Conservation (phyloP, 2,113 vertebrate species). For the Polyodon spathula region DNA sequence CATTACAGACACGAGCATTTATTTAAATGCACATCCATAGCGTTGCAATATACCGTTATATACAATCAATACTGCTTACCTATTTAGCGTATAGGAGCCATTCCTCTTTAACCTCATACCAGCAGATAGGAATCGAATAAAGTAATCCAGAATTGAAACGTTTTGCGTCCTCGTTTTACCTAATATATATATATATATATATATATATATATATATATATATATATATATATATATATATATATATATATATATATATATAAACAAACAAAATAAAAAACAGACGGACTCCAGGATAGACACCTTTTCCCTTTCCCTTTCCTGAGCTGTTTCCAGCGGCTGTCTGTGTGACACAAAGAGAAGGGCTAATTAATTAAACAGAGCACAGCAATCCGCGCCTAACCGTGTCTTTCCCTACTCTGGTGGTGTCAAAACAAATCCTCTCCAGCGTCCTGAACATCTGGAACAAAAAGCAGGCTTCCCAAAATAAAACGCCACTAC, state of each 20-base stretch:
- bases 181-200: too few relatives aligned
- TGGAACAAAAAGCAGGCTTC: neutral
- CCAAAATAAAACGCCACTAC: too few relatives aligned
- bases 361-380: neutral
- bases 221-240: too few relatives aligned
- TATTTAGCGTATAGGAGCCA: conserved; percentile 51
- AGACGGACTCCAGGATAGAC: neutral
- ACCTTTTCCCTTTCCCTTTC: neutral
- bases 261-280: neutral
- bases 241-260: too few relatives aligned
- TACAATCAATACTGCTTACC: conserved; percentile 36
- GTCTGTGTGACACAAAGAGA: too few relatives aligned
- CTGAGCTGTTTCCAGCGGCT: neutral
- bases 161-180: conserved; percentile 14
- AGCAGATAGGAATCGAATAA: conserved; percentile 41
- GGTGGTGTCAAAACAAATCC: conserved; percentile 2
- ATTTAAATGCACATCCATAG: too few relatives aligned
- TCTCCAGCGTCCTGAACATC: neutral
- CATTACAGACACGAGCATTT: too few relatives aligned
- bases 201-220: too few relatives aligned
- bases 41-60: too few relatives aligned
- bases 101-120: conserved; percentile 53
- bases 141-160: conserved; percentile 41
- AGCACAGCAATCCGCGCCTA: neutral
- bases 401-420: neutral